Base-by-base conservation (phyloP, 2,797 vertebrate species). In the Paedocypris micromegethes region DNA sequence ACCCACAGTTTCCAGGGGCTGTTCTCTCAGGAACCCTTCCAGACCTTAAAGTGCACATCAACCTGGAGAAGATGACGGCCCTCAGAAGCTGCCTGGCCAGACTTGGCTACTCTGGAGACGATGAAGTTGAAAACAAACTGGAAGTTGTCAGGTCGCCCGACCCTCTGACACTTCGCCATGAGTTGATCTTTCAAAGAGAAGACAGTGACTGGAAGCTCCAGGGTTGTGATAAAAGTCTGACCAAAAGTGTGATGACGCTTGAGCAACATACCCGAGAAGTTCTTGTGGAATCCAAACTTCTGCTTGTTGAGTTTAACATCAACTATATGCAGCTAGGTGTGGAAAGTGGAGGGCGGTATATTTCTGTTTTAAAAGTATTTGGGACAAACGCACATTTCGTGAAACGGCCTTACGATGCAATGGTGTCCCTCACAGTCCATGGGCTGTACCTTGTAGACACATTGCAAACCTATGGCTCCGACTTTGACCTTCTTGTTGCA, bases 271-370 rank as follows among this genome's bases (percentile, higher is more conserved):
- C 97, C 0, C 82, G 93, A 6, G 97, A 98, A 68, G 93, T 99
- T 4, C 87, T 98, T 65, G 95, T 98, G 60, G 96, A 98, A 48
- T 99, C 96, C 0, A 93, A 93, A 61, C 92, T 99, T 5, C 94
- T 99, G 4, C 77, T 99, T 61, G 96, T 93, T 0, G 93, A 98
- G 68, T 99, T 99, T 77, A 93, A 92, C 75, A 94, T 99, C 0
- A 97, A 97, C 83, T 98, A 94, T 62, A 94, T 99, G 96, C 97
- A 99, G 82, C 75, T 99, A 5, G 97, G 94, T 0, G 92, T 99
- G 8, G 96, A 99, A 86, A 97, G 93, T 53, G 92, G 90, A 0
- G 97, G 97, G 0, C 89, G 92, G 0, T 99, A 99, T 70, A 98
- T 99, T 79, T 96, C 96, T 1, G 96, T 99, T 51, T 92, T 99